Percentiles rank a stretch among this genome's conserved stretches.
These are phyloP conservation scores for Dorcus hopei DNA, from an alignment of 2,888 invertebrate species.

Conservation along the genomic window DNA sequence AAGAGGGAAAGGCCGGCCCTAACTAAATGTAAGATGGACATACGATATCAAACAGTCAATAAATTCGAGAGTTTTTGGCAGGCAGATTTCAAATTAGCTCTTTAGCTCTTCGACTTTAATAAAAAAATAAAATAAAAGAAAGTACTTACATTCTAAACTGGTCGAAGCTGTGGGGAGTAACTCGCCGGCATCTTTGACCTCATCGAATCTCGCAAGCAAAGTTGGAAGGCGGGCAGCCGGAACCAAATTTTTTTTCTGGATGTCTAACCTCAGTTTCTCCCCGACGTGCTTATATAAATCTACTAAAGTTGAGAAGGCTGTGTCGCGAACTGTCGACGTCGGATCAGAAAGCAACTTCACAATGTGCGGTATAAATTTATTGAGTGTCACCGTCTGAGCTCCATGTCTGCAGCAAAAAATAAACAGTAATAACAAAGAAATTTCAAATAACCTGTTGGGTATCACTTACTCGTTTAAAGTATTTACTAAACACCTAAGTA, in stretches of 20 bases:
- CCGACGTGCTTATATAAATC: conserved; percentile 93
- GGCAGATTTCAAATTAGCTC: too few species aligned
- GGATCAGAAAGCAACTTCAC: conserved; percentile 85
- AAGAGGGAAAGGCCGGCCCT: too few species aligned
- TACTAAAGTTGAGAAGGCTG: conserved; percentile 79
- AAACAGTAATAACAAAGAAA: background rate
- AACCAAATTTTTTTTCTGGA: conserved; percentile 76
- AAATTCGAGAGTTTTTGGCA: too few species aligned
- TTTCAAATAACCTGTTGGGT: background rate
- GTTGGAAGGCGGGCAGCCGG: conserved; percentile 69
- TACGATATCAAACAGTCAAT: too few species aligned
- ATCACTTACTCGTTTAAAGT: conserved; percentile 75
- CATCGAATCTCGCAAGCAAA: conserved; percentile 83
- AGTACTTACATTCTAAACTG: conserved; percentile 39
- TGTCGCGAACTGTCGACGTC: conserved; percentile 80
- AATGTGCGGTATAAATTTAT: conserved; percentile 77
- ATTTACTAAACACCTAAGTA: conserved; percentile 76
- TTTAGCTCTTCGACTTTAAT: background rate
- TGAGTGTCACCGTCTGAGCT: conserved; percentile 75
- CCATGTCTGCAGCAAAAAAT: conserved; percentile 64
- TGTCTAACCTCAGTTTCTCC: conserved; percentile 78
- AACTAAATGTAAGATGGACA: too few species aligned
- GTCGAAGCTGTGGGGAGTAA: conserved; percentile 68
- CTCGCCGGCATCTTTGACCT: conserved; percentile 74
- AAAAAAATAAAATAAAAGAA: background rate